Conservation (phyloP, 2,888 invertebrate genomes). For the Odiellus spinosus region DNA sequence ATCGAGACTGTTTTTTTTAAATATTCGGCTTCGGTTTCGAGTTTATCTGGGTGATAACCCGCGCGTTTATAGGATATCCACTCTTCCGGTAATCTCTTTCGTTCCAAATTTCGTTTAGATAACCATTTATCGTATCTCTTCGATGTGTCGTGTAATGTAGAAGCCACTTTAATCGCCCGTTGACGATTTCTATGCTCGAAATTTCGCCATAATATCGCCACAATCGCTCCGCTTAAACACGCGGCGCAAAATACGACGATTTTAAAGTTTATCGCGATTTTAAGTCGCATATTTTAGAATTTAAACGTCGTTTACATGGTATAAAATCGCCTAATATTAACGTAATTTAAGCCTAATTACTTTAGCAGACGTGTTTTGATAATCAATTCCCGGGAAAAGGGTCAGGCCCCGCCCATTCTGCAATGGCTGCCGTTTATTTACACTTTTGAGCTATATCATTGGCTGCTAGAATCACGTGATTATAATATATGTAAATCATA, state of each 20-base stretch:
- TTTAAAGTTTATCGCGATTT: too few relatives aligned
- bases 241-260: constrained; percentile 8
- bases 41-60: background rate
- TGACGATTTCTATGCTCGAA: constrained; percentile 21
- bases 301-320: too few relatives aligned
- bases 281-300: too few relatives aligned
- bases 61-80: constrained; percentile 6
- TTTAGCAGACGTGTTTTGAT: too few relatives aligned
- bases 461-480: too few relatives aligned
- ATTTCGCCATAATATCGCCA: constrained; percentile 21
- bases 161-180: constrained; percentile 14
- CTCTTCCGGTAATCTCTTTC: constrained; percentile 11
- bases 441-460: too few relatives aligned
- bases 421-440: too few relatives aligned
- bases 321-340: too few relatives aligned
- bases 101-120: constrained; percentile 11
- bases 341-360: too few relatives aligned
- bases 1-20: constrained; percentile 15
- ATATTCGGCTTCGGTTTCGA: constrained; percentile 12
- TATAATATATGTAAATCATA: too few relatives aligned
- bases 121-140: constrained; percentile 19
- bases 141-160: constrained; percentile 8
- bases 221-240: constrained; percentile 20
- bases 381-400: too few relatives aligned
- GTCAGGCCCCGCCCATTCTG: too few relatives aligned